These are phyloP conservation scores for Thalassoma bifasciatum DNA, from an alignment of 2,113 vertebrate species.

Conservation along the genomic window DNA sequence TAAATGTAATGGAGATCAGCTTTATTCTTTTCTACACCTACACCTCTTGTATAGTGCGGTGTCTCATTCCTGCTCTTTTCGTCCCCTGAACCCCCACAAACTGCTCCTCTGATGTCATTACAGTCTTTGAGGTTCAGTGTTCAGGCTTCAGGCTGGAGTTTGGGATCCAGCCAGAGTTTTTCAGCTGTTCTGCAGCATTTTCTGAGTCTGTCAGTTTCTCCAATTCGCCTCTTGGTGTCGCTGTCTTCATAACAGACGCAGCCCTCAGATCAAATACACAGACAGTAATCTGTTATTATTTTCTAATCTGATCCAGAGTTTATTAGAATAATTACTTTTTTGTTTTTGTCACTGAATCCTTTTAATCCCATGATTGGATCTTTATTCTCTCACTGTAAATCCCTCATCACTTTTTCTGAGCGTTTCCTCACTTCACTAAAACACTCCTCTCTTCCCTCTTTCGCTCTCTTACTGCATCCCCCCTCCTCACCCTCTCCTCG, in stretches of 20 bases:
- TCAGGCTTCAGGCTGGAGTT: no score
- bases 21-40: no score
- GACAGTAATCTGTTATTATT: conserved; percentile 17
- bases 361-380: neutral
- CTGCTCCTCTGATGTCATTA: no score
- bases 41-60: no score
- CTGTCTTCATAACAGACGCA: neutral
- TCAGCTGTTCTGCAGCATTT: neutral
- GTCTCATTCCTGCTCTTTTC: no score
- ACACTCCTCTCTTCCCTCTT: neutral
- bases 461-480: conserved; percentile 46
- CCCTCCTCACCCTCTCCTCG: conserved; percentile 36
- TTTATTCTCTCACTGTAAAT: neutral
- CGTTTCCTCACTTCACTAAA: conserved; percentile 6
- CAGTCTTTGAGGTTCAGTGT: no score
- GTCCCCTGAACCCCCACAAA: no score
- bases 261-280: conserved; percentile 18
- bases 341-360: neutral
- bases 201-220: neutral
- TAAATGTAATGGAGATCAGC: no score
- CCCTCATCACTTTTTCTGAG: conserved; percentile 16
- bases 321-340: neutral
- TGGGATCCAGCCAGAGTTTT: neutral
- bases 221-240: conserved; percentile 48
- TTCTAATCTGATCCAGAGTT: neutral